A percentile compares a stretch with the other conserved stretches of the same genome.
phyloP scores from a whole-genome alignment of 2,797 vertebrate species.

The Aulostomus chinensis region DNA sequence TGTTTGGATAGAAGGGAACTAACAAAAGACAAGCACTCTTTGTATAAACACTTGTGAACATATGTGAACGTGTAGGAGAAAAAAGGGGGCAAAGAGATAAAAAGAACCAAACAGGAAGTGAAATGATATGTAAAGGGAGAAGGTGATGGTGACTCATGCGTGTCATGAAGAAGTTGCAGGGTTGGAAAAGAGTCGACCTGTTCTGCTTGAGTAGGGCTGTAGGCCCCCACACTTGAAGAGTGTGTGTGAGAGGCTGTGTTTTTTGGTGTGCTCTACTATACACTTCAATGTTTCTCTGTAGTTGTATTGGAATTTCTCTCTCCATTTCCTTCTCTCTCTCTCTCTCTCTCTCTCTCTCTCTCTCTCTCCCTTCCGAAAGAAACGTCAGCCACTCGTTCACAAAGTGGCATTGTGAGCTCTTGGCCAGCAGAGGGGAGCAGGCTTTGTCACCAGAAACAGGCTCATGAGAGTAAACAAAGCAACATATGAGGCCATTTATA shows the following conservation, averaged over 20 bases:
- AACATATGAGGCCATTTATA: background rate
- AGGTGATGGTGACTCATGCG: background rate
- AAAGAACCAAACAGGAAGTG: conserved; percentile 1
- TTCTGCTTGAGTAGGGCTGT: conserved; percentile 21
- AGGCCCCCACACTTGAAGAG: background rate
- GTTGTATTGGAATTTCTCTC: conserved; percentile 5
- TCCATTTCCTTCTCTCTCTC: no score
- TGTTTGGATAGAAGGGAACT: conserved; percentile 13
- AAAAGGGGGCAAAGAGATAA: conserved; percentile 2
- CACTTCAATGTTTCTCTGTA: conserved; percentile 4
- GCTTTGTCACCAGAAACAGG: conserved; percentile 48
- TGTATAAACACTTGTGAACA: background rate
- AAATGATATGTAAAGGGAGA: conserved; percentile 1
- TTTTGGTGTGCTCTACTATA: conserved; percentile 11
- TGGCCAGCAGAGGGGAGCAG: conserved; percentile 67
- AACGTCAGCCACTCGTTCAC: conserved; percentile 15
- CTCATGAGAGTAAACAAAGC: conserved; percentile 22
- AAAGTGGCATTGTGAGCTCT: conserved; percentile 45
- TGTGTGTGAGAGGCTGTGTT: conserved; percentile 9
- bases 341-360: no score
- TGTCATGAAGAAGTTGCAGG: conserved; percentile 8
- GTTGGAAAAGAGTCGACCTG: conserved; percentile 26
- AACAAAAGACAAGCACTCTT: background rate
- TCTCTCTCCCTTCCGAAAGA: conserved; percentile 6
- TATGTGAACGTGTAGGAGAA: background rate